Conservation (phyloP, 2,797 vertebrate genomes). For the Simalia tracyae region DNA sequence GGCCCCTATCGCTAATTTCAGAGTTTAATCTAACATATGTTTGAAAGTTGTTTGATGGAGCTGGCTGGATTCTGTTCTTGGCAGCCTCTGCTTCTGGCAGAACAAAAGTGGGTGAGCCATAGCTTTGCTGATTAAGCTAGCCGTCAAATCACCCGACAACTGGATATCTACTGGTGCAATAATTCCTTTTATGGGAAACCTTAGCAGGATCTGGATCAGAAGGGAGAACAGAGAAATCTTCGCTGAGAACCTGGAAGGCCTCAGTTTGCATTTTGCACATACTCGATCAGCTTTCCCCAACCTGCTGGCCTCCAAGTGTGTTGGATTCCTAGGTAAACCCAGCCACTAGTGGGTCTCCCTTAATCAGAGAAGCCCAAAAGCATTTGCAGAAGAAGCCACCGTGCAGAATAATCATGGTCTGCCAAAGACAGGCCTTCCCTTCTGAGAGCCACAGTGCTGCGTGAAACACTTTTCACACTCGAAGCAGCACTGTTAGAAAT, state of each 20-base stretch:
- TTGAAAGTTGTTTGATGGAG: conserved; percentile 1
- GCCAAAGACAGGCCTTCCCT: neutral
- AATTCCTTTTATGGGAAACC: conserved; percentile 32
- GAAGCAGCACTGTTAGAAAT: neutral
- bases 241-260: neutral
- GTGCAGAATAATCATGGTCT: neutral
- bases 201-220: neutral
- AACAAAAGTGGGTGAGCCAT: conserved; percentile 13
- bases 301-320: neutral
- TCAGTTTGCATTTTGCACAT: neutral
- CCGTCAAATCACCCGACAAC: neutral
- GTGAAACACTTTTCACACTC: neutral
- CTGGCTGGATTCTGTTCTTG: conserved; percentile 30
- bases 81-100: conserved; percentile 33
- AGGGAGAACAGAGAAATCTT: neutral
- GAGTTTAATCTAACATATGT: conserved; percentile 30
- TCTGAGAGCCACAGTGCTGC: neutral
- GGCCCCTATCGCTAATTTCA: conserved; percentile 32
- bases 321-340: neutral
- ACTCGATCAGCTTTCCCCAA: neutral
- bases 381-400: neutral
- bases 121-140: neutral
- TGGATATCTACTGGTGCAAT: neutral
- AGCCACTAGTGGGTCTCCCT: neutral
- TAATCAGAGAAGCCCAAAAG: neutral